Percentiles rank a stretch among this genome's conserved stretches.
Evolutionary conservation across 2,113 vertebrate genomes (phyloP).

Genomic region (Coptodon bakossiorum): DNA sequence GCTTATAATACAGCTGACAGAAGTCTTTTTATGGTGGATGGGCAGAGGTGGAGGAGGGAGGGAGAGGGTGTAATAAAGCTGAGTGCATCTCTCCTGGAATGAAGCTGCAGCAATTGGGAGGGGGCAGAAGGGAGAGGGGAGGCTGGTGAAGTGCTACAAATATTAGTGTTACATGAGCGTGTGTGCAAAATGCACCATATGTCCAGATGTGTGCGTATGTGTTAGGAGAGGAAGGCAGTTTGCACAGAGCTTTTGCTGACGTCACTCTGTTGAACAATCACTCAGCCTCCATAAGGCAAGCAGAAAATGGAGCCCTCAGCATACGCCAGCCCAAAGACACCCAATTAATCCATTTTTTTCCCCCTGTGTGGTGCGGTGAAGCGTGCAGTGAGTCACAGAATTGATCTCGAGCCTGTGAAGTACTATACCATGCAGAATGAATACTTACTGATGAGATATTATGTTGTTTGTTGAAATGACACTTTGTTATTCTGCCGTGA

Average conservation of each 20-base stretch:
- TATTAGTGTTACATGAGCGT: not conserved
- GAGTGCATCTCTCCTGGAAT: constrained; percentile 70
- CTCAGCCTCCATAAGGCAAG: constrained; percentile 15
- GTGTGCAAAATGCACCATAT: not conserved
- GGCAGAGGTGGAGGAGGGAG: constrained; percentile 19
- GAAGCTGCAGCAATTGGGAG: constrained; percentile 20
- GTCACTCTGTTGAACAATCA: constrained; percentile 30
- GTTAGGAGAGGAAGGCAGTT: not conserved
- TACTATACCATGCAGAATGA: constrained; percentile 23
- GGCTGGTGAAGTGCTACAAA: constrained; percentile 13
- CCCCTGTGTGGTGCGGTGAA: not conserved
- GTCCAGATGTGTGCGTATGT: not conserved
- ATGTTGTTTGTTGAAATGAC: constrained; percentile 4
- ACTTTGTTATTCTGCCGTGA: not conserved
- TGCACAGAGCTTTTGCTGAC: constrained; percentile 16
- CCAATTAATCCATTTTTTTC: constrained; percentile 10
- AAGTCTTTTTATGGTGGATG: constrained; percentile 65
- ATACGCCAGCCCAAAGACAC: not conserved
- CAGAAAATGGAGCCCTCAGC: constrained; percentile 22
- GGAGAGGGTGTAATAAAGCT: constrained; percentile 64
- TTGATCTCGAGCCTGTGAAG: not conserved
- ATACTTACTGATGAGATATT: constrained; percentile 38
- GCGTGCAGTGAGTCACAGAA: not conserved
- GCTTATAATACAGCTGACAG: constrained; percentile 70
- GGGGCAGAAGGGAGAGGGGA: not conserved